Base-by-base conservation (phyloP, 2,113 vertebrate genomes). In the Cichladusa arquata region DNA sequence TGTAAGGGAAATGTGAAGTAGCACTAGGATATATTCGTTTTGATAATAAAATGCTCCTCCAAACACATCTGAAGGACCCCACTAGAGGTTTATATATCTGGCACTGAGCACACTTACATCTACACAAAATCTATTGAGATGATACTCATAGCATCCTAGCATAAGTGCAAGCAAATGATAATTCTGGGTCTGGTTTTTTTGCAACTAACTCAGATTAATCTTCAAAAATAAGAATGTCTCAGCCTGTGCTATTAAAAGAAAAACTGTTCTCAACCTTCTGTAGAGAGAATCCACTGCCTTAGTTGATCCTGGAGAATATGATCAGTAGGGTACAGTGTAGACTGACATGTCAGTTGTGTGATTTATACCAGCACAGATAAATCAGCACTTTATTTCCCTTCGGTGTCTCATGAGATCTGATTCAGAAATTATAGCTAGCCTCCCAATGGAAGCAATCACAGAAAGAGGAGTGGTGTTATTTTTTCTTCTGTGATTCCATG, bases 361-460 rank as follows among this genome's bases (percentile, higher is more conserved):
- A 72, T 84, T 77, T 84, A 70, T 73, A 84, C 11, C 18, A 44
- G 34, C 70, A 70, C 42, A 78, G 42, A 50, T 56, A 53, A 86
- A 81, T 29, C 1, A 0, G 33, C 13, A 23, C 44, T 64, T 79
- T 80, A 29, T 83, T 82, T 88, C 34, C 23, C 33, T 84, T 45
- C 42, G n/a, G 31, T 53, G 29, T 50, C 92, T 86, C 85, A 15
- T 18, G 90, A 74, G 88, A 26, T 81, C 44, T 81, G 23, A 77
- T 38, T 10, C 76, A 67, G 50, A 70, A 87, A 70, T 90, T 74
- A 22, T 1, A 70, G 36, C 6, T 6, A 14, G 11, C 10, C 42
- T 95, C 94, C 92, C 94, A 81, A 5, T 57, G 85, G 90, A 87
- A 66, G 47, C 78, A 96, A 86, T 86, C 77, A 86, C 58, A 40